Base-by-base conservation (phyloP, 2,113 vertebrate genomes). In the Syngnathus typhle region DNA sequence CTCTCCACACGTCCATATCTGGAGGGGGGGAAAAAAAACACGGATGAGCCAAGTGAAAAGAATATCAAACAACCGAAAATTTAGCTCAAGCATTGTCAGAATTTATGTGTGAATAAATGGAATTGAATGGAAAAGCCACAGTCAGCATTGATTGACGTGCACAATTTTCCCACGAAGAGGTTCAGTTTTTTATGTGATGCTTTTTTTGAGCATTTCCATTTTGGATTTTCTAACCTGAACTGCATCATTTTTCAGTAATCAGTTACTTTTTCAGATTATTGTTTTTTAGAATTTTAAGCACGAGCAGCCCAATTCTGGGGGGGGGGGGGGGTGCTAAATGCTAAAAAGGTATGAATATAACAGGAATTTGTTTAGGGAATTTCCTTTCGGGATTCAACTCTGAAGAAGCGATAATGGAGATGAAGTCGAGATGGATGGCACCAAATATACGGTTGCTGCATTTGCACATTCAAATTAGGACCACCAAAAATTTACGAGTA, bases 1-100 rank as follows among this genome's bases (percentile, higher is more conserved):
- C 97, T 98, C 91, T 99, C 96, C 72, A 98, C 96, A 6, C 96
- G 95, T 91, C 96, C 96, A 97, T 98, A 99, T 91, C 97, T 99
- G 61, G 27, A 79, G 61, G 68, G 66, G 51, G 77, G 80, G 78
- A 61, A 78, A 41, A 70, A 78, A 68, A 2, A 56, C 37, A 23
- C 36, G 55, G 46, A 77, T 72, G 49, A 72, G 16, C 58, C 27
- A 46, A 38, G 39, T 69, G 72, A 37, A 18, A 60, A 65, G 21
- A 61, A 23, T 5, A n/a, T 36, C 27, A 36, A 58, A 58, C 21
- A 58, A 60, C 6, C 18, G 6, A 38, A 7, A 39, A 19, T 12
- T 16, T 37, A 38, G 4, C 9, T 60, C 6, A 12, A 2, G 37
- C 18, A 60, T 59, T 1, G 8, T 39, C 37, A 6, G 19, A n/a